Evolutionary conservation across 1,140 invertebrate species (phyloP), one percentile per base, ranked within the genome.

Genomic region (Microplitis mediator): DNA sequence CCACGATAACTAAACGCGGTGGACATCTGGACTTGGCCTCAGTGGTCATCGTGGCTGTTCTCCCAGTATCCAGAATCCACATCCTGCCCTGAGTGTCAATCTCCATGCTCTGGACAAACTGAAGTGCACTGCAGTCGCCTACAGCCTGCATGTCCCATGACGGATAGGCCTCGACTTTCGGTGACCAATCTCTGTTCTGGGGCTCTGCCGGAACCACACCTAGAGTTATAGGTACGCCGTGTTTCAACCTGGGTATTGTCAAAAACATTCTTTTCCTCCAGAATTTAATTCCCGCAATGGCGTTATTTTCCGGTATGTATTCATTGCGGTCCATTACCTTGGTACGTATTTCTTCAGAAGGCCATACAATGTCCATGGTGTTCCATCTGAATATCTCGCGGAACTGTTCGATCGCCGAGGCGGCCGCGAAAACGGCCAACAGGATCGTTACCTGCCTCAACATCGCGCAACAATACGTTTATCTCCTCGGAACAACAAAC

Each of bases 51-150:
- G 88, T 89, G 0, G 84, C 86, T 0, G 90, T 85, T 5, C 90
- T 85, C 0, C 92, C 91, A 13, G 90, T 89, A 76, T 94, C 93
- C 52, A 93, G 77, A 1, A 93, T 88, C 92, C 92, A 94, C 90
- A 94, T 91, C 0, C 91, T 83, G 3, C 91, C 92, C 31, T 87
- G 84, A 0, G 88, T 88, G 76, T 93, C 92, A 23, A 93, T 91
- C 80, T 93, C 92, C 77, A 93, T 88, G 74, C 90, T 91, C 79
- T 92, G 91, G 4, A 93, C 91, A 71, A 90, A 91, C 76, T 93
- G 92, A 31, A 94, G 87, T 2, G 90, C 89, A 1, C 76, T 80
- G 81, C 93, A 94, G 35, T 88, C 82, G 0, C 88, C 90, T 11
- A 91, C 65, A 4, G 85, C 83, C 79, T 94, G 92, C 84, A 90